Percentiles rank a stretch among this genome's conserved stretches.
phyloP scores from a whole-genome alignment of 1,140 invertebrate species.

The Heliconius nattereri region DNA sequence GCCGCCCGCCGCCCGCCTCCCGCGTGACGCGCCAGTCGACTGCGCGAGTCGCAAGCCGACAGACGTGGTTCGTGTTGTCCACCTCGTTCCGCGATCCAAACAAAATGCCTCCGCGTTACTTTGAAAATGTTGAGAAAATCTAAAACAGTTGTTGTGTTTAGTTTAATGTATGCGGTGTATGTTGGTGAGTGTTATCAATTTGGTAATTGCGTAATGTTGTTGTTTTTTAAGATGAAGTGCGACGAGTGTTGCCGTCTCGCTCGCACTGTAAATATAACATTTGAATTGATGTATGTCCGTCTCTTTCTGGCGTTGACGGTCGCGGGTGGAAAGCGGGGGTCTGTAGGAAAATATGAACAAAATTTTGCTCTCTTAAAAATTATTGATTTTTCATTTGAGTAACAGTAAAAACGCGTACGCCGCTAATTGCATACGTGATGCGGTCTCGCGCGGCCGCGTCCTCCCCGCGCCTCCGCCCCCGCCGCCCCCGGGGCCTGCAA shows the following conservation, averaged over 20 bases:
- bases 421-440: constrained; percentile 69
- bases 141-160: constrained; percentile 14
- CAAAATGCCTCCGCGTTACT: constrained; percentile 52
- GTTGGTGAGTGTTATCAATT: constrained; percentile 24
- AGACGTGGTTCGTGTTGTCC: too few relatives aligned
- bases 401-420: constrained; percentile 50
- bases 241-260: constrained; percentile 52
- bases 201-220: constrained; percentile 54
- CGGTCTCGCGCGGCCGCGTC: constrained; percentile 45
- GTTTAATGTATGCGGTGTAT: not conserved
- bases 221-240: not conserved
- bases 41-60: too few relatives aligned
- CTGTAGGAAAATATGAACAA: constrained; percentile 76
- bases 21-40: too few relatives aligned
- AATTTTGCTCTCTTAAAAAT: constrained; percentile 74
- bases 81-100: too few relatives aligned
- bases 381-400: constrained; percentile 78
- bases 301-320: constrained; percentile 53
- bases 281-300: constrained; percentile 61
- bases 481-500: constrained; percentile 29
- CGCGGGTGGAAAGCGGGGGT: constrained; percentile 57
- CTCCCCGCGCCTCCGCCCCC: constrained; percentile 43
- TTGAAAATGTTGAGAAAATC: constrained; percentile 52
- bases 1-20: too few relatives aligned
- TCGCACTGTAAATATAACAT: constrained; percentile 73